A percentile compares a stretch with the other conserved stretches of the same genome.
phyloP scores from a whole-genome alignment of 1,140 invertebrate genomes.

The Amphibalanus amphitrite region DNA sequence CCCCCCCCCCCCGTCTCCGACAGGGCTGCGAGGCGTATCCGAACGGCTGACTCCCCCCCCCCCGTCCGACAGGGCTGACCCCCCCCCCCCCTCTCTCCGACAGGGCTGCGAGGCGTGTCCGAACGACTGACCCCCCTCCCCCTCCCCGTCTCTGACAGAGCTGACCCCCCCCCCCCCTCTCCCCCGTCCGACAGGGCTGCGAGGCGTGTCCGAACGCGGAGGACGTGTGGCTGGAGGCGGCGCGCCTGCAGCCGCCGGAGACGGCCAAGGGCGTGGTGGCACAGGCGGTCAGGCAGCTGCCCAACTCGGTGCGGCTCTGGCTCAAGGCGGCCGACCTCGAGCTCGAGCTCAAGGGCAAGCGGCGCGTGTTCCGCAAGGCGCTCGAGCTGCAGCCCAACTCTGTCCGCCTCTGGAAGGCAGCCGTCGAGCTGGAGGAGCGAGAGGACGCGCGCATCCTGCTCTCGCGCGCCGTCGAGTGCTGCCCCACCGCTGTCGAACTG shows the following conservation, averaged over 20 bases:
- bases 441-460: conserved; percentile 93
- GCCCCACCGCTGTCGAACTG: conserved; percentile 84
- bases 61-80: too few relatives aligned
- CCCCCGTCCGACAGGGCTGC: conserved; percentile 36
- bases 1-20: too few relatives aligned
- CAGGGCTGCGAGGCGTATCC: conserved; percentile 35
- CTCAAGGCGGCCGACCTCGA: conserved; percentile 98
- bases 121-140: too few relatives aligned
- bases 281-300: conserved; percentile 34
- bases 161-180: neutral
- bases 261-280: conserved; percentile 56
- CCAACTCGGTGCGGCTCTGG: conserved; percentile 77
- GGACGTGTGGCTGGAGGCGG: conserved; percentile 95
- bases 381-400: conserved; percentile 97
- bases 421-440: conserved; percentile 92
- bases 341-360: conserved; percentile 81
- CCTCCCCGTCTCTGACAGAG: too few relatives aligned
- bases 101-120: too few relatives aligned
- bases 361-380: conserved; percentile 72
- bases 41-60: conserved; percentile 47
- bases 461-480: conserved; percentile 95
- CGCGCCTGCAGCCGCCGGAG: conserved; percentile 81
- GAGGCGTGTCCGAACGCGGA: conserved; percentile 89
- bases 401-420: conserved; percentile 94
- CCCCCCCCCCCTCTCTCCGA: too few relatives aligned